A percentile compares a stretch with the other conserved stretches of the same genome.
phyloP scores from a whole-genome alignment of 2,113 vertebrate species.

The Catharus fuscescens region DNA sequence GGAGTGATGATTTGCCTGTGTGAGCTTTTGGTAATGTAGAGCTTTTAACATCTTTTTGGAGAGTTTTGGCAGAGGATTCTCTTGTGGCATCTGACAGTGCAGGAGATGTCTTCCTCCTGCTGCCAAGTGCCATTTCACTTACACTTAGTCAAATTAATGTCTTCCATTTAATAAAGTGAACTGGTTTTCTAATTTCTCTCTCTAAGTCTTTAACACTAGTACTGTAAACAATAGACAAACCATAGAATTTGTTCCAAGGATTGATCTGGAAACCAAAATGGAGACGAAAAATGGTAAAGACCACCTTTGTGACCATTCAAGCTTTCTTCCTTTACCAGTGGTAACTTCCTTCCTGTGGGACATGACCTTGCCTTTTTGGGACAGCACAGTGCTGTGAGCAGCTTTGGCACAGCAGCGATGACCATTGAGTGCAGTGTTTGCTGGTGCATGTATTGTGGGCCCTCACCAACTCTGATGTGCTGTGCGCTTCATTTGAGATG shows the following conservation, averaged over 20 bases:
- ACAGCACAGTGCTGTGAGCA: background rate
- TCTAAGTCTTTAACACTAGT: background rate
- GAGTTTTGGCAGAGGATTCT: slow-evolving; percentile 25
- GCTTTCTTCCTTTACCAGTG: background rate
- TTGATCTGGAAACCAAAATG: background rate
- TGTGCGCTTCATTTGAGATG: background rate
- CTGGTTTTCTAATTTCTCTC: slow-evolving; percentile 5
- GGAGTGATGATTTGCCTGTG: background rate
- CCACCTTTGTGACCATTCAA: background rate
- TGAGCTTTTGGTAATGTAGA: background rate
- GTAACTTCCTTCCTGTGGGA: background rate
- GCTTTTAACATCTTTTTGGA: slow-evolving; percentile 36
- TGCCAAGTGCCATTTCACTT: background rate
- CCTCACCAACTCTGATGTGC: background rate
- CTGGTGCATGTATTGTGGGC: rapidly evolving
- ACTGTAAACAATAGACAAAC: background rate
- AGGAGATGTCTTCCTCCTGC: background rate
- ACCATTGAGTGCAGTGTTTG: background rate
- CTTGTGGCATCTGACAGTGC: background rate
- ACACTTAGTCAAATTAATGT: slow-evolving; percentile 30
- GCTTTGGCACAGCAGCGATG: background rate
- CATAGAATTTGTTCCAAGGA: background rate
- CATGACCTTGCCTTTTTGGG: background rate
- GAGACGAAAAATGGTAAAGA: background rate
- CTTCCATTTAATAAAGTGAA: slow-evolving; percentile 7